Percentiles rank a stretch among this genome's conserved stretches.
Conservation (phyloP, 2,113 vertebrate species). For the Leptobrachium ailaonicum region DNA sequence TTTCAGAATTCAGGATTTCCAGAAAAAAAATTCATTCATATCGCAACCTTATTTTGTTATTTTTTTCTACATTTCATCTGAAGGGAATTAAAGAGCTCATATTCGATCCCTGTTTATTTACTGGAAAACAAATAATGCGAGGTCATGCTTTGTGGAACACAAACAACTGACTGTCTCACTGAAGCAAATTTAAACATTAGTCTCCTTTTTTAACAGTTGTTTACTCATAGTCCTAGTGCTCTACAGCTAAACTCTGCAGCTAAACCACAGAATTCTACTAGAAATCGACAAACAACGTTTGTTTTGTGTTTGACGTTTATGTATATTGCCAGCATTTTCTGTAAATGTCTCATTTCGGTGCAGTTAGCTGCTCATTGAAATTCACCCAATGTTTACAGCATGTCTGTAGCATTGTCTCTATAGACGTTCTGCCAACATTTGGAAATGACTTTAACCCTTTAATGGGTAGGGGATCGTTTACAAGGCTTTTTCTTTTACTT, state of each 20-base stretch:
- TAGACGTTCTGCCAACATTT: constrained; percentile 21
- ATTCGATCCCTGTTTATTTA: no score
- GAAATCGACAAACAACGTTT: background rate
- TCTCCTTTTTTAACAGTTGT: background rate
- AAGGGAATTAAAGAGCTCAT: no score
- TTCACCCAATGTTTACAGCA: constrained; percentile 24
- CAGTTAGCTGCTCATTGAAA: constrained; percentile 22
- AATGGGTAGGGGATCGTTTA: no score
- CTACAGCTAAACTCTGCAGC: background rate
- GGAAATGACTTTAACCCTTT: background rate
- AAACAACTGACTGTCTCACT: background rate
- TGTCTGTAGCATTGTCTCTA: constrained; percentile 22
- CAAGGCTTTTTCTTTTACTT: no score
- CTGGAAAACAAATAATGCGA: no score
- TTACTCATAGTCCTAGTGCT: background rate
- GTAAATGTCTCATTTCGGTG: constrained; percentile 1
- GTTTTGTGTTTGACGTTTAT: background rate
- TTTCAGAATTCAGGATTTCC: no score
- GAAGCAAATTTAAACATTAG: background rate
- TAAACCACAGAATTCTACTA: background rate
- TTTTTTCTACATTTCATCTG: no score
- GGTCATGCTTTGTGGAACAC: background rate
- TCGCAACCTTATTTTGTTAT: no score
- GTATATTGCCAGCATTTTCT: background rate
- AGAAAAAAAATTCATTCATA: no score